phyloP scores from a whole-genome alignment of 1,140 invertebrate species.

The Pogonomyrmex californicus region DNA sequence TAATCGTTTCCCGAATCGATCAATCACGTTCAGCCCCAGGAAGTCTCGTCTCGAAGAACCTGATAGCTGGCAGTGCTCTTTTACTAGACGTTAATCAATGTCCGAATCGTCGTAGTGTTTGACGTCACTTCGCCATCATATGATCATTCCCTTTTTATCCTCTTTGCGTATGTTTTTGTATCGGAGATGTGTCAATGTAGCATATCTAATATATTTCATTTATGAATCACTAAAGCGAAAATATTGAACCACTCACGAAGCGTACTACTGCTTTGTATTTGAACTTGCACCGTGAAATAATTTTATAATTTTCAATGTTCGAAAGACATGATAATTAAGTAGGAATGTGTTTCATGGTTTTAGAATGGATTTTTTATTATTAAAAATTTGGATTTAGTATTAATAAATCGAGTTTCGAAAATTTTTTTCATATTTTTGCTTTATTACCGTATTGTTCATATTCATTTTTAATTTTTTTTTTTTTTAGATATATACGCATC shows the following conservation, averaged over 20 bases:
- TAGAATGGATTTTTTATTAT: neutral
- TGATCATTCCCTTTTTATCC: neutral
- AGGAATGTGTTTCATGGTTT: neutral
- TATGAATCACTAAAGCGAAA: conserved; percentile 12
- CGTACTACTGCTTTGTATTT: conserved; percentile 32
- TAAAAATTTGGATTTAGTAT: conserved; percentile 11
- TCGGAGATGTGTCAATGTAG: conserved; percentile 19
- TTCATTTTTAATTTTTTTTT: conserved; percentile 24
- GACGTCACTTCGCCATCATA: conserved; percentile 38
- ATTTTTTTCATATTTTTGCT: neutral
- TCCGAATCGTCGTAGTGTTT: conserved; percentile 22
- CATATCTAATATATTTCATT: conserved; percentile 2
- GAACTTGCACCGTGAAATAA: conserved; percentile 22
- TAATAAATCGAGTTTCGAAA: neutral
- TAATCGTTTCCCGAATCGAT: conserved; percentile 54
- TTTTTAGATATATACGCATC: conserved; percentile 27
- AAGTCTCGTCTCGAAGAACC: conserved; percentile 40
- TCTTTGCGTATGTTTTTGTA: conserved; percentile 11
- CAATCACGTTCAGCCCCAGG: conserved; percentile 47
- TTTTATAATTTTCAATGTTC: neutral
- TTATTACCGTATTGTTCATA: conserved; percentile 57
- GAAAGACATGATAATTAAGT: neutral
- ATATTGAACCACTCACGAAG: conserved; percentile 51
- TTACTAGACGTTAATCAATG: conserved; percentile 60
- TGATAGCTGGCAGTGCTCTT: conserved; percentile 55